phyloP scores from a whole-genome alignment of 2,113 vertebrate species.

The Amphiprion percula region DNA sequence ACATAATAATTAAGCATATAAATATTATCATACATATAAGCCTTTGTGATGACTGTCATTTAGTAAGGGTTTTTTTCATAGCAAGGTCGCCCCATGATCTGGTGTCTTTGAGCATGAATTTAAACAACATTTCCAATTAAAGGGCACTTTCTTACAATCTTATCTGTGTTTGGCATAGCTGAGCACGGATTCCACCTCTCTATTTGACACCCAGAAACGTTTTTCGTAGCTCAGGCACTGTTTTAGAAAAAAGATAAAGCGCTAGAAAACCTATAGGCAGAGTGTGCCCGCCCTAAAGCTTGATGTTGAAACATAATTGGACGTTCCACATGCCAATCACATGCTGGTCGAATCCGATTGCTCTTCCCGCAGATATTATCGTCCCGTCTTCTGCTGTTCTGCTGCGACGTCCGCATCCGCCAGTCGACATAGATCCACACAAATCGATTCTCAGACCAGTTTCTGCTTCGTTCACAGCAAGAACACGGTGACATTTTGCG shows the following conservation, averaged over 20 bases:
- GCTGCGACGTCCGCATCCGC: conserved; percentile 85
- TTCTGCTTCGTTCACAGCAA: neutral
- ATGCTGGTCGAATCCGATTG: conserved; percentile 73
- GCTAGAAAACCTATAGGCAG: conserved; percentile 46
- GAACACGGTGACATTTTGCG: neutral
- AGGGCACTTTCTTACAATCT: neutral
- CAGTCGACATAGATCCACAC: conserved; percentile 82
- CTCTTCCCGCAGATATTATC: conserved; percentile 80
- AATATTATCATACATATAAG: neutral
- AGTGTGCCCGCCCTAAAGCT: conserved; percentile 49
- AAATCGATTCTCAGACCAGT: conserved; percentile 28
- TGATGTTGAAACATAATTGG: conserved; percentile 60
- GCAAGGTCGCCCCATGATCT: conserved; percentile 20
- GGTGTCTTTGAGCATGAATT: conserved; percentile 1
- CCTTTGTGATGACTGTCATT: neutral
- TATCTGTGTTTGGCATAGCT: neutral
- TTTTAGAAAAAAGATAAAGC: conserved; percentile 60
- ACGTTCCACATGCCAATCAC: conserved; percentile 70
- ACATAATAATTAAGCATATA: neutral
- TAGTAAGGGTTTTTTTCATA: neutral
- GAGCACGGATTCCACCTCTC: neutral
- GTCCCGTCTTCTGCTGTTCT: conserved; percentile 81
- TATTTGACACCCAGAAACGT: neutral
- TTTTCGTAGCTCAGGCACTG: conserved; percentile 3
- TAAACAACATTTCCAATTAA: neutral